phyloP scores from a whole-genome alignment of 2,797 vertebrate species.

The Malurus leucopterus region DNA sequence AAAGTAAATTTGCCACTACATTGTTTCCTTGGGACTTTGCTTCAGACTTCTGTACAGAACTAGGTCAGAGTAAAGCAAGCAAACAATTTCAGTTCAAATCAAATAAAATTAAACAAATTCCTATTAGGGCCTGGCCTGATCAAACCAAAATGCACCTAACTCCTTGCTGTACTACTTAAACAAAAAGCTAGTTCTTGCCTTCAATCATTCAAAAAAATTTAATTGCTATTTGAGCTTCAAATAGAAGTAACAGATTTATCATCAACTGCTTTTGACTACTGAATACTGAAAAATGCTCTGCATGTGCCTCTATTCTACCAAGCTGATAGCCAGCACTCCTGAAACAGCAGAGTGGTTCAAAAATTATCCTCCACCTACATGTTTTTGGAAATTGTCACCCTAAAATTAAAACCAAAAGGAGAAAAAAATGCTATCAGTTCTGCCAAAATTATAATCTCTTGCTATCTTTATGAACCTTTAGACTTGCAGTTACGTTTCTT shows the following conservation, averaged over 20 bases:
- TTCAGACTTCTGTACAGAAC: background rate
- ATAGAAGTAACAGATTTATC: background rate
- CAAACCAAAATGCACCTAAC: background rate
- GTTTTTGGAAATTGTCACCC: background rate
- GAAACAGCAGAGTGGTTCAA: background rate
- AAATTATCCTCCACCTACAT: background rate
- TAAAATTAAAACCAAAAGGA: background rate
- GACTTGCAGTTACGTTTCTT: background rate
- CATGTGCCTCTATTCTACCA: background rate
- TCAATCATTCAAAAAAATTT: background rate
- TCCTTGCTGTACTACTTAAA: background rate
- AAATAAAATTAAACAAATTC: background rate
- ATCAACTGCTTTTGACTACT: background rate
- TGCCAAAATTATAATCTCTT: background rate
- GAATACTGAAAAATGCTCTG: background rate
- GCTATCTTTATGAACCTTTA: background rate
- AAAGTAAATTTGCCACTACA: conserved; percentile 15
- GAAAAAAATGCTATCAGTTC: background rate
- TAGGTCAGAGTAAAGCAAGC: background rate
- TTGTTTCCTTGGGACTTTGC: background rate
- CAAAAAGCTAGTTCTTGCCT: background rate
- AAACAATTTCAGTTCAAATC: background rate
- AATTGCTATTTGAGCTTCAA: conserved; percentile 10
- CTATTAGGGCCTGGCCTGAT: background rate
- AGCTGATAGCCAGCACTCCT: background rate